Conservation (phyloP, 1,140 invertebrate genomes). For the Sycophaga agraensis region DNA sequence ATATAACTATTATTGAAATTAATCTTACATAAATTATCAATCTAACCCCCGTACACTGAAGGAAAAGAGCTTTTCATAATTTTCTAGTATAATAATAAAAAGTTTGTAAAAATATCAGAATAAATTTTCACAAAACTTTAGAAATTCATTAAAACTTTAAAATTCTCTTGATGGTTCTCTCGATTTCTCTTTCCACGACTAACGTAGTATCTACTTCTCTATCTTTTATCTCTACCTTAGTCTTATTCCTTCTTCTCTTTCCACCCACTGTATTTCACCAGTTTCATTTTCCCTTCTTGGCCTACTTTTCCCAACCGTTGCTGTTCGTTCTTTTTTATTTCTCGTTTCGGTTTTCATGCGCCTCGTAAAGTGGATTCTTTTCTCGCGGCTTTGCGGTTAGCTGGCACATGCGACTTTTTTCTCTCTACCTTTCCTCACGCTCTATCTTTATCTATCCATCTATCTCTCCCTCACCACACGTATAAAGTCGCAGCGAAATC, state of each 20-base stretch:
- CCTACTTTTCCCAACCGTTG: slow-evolving; percentile 1
- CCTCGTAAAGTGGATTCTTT: slow-evolving; percentile 21
- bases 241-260: neutral
- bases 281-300: slow-evolving; percentile 17
- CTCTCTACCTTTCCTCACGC: neutral
- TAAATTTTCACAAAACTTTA: neutral
- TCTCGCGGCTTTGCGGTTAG: slow-evolving; percentile 11
- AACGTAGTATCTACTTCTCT: slow-evolving; percentile 1
- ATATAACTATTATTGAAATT: neutral
- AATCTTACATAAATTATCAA: neutral
- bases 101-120: no score
- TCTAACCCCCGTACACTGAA: neutral
- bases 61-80: neutral
- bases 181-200: neutral
- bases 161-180: no score
- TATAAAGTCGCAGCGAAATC: no score
- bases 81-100: no score
- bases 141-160: neutral
- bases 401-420: neutral
- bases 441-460: no score
- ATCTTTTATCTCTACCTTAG: slow-evolving; percentile 1
- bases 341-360: slow-evolving; percentile 16
- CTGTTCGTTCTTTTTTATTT: neutral
- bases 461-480: no score
- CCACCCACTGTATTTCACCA: neutral